phyloP scores from a whole-genome alignment of 2,888 invertebrate genomes.

The Quadroppia sp. region DNA sequence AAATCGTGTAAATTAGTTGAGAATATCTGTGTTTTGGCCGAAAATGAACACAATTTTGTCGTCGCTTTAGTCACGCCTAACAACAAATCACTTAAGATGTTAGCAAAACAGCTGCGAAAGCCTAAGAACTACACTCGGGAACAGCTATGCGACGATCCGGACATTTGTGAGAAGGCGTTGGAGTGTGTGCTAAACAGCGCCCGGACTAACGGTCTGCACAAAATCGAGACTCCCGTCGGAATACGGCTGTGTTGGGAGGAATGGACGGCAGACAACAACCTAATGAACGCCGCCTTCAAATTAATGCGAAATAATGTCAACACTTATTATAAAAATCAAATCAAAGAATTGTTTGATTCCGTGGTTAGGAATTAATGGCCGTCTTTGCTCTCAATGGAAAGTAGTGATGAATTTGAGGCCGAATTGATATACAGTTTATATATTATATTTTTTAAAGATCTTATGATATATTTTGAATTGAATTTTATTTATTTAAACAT shows the following conservation, averaged over 20 bases:
- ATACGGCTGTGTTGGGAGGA: slow-evolving; percentile 55
- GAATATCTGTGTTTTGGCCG: slow-evolving; percentile 95
- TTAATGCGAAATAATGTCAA: slow-evolving; percentile 57
- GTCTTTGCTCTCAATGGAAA: too few species aligned
- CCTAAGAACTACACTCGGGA: neutral
- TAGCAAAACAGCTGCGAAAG: slow-evolving; percentile 43
- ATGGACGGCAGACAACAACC: slow-evolving; percentile 58
- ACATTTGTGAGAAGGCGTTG: neutral
- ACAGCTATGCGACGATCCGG: slow-evolving; percentile 30
- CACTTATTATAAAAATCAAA: slow-evolving; percentile 53
- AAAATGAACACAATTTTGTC: slow-evolving; percentile 74
- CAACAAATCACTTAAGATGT: slow-evolving; percentile 43
- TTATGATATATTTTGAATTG: too few species aligned
- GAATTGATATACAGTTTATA: too few species aligned
- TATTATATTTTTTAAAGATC: too few species aligned
- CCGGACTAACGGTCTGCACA: neutral
- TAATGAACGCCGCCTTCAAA: slow-evolving; percentile 59
- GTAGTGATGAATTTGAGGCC: too few species aligned
- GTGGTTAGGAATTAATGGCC: too few species aligned
- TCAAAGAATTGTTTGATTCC: slow-evolving; percentile 52
- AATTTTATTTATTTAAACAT: too few species aligned
- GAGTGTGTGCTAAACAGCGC: slow-evolving; percentile 11
- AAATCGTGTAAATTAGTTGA: slow-evolving; percentile 92
- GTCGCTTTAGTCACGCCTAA: slow-evolving; percentile 86
- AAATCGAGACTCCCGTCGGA: slow-evolving; percentile 55